phyloP scores from a whole-genome alignment of 2,888 invertebrate genomes.

The Cecidostiba fungosa region DNA sequence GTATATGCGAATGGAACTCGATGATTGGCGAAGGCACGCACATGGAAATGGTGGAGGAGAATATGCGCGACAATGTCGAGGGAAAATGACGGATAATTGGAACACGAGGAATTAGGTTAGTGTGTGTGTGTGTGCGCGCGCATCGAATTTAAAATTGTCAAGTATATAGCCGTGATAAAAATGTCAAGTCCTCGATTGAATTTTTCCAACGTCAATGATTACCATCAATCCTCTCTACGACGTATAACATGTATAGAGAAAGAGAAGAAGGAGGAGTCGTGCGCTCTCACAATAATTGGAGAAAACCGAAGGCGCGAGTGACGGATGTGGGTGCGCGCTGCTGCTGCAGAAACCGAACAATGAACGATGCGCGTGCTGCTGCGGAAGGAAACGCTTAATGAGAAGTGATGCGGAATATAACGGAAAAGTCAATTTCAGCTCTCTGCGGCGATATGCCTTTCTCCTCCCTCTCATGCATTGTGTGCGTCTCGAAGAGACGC shows the following conservation, averaged over 20 bases:
- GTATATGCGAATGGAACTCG: background rate
- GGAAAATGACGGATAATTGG: slow-evolving; percentile 5
- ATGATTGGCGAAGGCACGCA: background rate
- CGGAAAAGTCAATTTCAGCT: slow-evolving; percentile 36
- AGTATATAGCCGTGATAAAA: background rate
- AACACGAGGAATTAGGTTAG: background rate
- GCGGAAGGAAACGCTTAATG: slow-evolving; percentile 55
- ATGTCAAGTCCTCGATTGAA: too few species aligned
- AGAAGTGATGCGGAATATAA: slow-evolving; percentile 41
- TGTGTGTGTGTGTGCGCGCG: background rate
- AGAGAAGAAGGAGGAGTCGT: background rate
- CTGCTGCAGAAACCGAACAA: slow-evolving; percentile 39
- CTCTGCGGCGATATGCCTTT: background rate
- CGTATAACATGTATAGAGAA: background rate
- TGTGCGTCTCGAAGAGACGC: background rate
- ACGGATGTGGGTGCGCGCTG: slow-evolving; percentile 45
- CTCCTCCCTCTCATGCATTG: background rate
- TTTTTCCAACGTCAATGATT: background rate
- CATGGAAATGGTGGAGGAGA: background rate
- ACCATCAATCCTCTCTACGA: background rate
- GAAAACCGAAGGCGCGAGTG: slow-evolving; percentile 38
- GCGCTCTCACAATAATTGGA: slow-evolving; percentile 30
- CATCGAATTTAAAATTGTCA: background rate
- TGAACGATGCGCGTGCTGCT: slow-evolving; percentile 26
- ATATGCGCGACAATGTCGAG: background rate